phyloP scores from a whole-genome alignment of 2,888 invertebrate genomes.

The Beris chalybata region DNA sequence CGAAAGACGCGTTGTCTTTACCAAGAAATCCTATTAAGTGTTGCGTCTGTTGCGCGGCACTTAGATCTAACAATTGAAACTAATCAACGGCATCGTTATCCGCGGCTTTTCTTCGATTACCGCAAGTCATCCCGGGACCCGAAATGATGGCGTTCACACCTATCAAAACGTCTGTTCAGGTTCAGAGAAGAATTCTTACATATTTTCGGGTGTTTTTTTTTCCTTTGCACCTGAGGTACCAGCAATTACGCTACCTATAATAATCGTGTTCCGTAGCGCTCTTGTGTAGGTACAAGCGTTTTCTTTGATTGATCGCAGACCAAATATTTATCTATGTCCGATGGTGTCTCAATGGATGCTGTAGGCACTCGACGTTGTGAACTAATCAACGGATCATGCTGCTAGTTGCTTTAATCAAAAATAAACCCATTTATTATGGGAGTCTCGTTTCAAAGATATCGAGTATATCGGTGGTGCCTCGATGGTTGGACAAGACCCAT shows the following conservation, averaged over 20 bases:
- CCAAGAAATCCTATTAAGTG: constrained; percentile 29
- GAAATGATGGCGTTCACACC: not conserved
- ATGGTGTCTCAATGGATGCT: constrained; percentile 11
- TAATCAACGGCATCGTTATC: constrained; percentile 35
- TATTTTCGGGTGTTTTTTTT: constrained; percentile 18
- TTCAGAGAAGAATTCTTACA: constrained; percentile 3
- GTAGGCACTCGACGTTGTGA: constrained; percentile 16
- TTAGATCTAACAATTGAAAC: constrained; percentile 36
- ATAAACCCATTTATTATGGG: constrained; percentile 31
- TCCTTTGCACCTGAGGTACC: constrained; percentile 13
- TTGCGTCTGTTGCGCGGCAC: constrained; percentile 16
- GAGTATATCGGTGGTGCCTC: not conserved
- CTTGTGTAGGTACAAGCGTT: constrained; percentile 1
- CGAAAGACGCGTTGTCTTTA: constrained; percentile 14
- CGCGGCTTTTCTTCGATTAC: constrained; percentile 20
- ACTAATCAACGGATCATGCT: constrained; percentile 39
- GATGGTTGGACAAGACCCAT: not conserved
- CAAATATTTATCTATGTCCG: constrained; percentile 28
- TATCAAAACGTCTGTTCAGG: not conserved
- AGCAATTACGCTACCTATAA: constrained; percentile 16
- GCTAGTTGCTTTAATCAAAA: constrained; percentile 27
- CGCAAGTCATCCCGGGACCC: constrained; percentile 20
- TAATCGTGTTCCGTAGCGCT: not conserved
- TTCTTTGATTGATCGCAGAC: constrained; percentile 29
- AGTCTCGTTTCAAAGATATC: constrained; percentile 1